Percentiles rank a stretch among this genome's conserved stretches.
Evolutionary conservation across 2,113 vertebrate genomes (phyloP).

Genomic region (Chloroceryle aenea): DNA sequence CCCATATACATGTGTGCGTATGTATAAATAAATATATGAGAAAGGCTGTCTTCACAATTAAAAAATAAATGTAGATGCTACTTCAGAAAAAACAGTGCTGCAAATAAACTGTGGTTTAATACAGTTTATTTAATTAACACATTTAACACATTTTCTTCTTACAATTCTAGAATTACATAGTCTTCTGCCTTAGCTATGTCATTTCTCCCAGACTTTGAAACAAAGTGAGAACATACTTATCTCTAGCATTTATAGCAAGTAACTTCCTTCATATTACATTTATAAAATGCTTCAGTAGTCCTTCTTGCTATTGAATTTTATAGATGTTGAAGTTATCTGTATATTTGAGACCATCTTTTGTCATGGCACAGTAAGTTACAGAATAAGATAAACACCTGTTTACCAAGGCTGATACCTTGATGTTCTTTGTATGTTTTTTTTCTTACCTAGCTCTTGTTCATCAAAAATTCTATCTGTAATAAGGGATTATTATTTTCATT

Average conservation of each 20-base stretch:
- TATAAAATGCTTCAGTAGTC: background rate
- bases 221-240: background rate
- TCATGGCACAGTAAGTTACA: background rate
- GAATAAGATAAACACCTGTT: background rate
- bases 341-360: background rate
- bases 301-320: background rate
- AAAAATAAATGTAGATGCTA: background rate
- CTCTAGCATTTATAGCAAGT: background rate
- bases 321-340: background rate
- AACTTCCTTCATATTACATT: background rate
- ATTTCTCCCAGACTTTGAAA: background rate
- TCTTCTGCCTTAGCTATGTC: background rate
- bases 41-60: background rate
- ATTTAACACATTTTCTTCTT: background rate
- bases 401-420: background rate
- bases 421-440: background rate
- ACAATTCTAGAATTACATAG: background rate
- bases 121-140: accelerated
- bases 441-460: background rate
- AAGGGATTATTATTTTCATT: background rate
- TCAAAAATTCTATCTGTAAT: background rate
- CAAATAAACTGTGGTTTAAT: background rate
- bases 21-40: background rate
- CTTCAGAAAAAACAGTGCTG: background rate
- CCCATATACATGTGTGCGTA: accelerated